phyloP scores from a whole-genome alignment of 2,797 vertebrate species.

The Enteromius thamalakanensis region DNA sequence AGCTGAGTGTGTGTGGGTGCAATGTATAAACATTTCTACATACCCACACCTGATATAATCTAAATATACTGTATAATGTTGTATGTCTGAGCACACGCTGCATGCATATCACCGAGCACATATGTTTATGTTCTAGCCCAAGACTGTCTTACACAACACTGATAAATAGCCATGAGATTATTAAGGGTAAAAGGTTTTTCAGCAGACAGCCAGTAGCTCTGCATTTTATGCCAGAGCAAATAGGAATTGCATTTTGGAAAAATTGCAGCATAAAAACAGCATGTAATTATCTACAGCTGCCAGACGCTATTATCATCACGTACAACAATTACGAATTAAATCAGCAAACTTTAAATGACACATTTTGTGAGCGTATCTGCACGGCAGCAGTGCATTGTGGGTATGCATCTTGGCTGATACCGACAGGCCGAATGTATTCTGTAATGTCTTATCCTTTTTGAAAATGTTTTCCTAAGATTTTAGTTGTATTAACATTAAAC shows the following conservation, averaged over 20 bases:
- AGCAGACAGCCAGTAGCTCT: conserved; percentile 14
- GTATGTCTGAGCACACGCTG: not conserved
- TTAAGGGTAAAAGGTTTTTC: not conserved
- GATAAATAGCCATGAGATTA: not conserved
- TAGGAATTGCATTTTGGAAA: not conserved
- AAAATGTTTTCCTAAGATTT: conserved; percentile 27
- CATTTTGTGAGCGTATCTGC: conserved; percentile 25
- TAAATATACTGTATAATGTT: not conserved
- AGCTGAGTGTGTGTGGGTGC: conserved; percentile 4
- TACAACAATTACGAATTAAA: conserved; percentile 16
- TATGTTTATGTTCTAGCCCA: not conserved
- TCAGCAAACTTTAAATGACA: conserved; percentile 30
- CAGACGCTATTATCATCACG: conserved; percentile 22
- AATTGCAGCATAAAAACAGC: conserved; percentile 11
- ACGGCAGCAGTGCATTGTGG: conserved; percentile 11
- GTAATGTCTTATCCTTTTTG: not conserved
- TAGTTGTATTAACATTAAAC: conserved; percentile 10
- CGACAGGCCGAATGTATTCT: conserved; percentile 1
- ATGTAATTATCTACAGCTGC: conserved; percentile 33
- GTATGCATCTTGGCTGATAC: not conserved
- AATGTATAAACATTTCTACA: conserved; percentile 28
- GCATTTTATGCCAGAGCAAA: conserved; percentile 7
- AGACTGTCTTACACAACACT: not conserved
- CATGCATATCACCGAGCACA: conserved; percentile 1
- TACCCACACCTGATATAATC: not conserved